Conservation (phyloP, 2,797 vertebrate species). For the Cynodonichthys magdalenae region DNA sequence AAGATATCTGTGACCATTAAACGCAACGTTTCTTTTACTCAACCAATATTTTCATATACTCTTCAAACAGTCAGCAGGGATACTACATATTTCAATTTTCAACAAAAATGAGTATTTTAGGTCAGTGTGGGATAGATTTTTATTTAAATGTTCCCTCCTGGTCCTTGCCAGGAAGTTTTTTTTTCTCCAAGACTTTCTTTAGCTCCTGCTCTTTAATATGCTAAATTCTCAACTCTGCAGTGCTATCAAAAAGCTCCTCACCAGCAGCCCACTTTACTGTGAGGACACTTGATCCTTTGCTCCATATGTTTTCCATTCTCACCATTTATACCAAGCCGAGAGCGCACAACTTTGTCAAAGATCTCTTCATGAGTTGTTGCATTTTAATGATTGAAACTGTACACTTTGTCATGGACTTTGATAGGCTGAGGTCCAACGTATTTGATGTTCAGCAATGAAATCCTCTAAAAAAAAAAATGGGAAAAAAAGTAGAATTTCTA, state of each 20-base stretch:
- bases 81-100: conserved; percentile 6
- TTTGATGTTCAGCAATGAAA: conserved; percentile 14
- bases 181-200: conserved; percentile 9
- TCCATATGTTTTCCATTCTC: conserved; percentile 23
- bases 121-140: conserved; percentile 15
- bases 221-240: conserved; percentile 25
- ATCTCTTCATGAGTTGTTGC: not conserved
- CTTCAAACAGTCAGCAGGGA: conserved; percentile 8
- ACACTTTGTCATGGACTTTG: conserved; percentile 4
- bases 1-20: conserved; percentile 2
- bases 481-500: too few relatives aligned
- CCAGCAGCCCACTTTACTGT: conserved; percentile 7
- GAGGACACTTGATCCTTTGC: conserved; percentile 29
- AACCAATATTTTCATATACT: conserved; percentile 19
- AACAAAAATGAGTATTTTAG: not conserved
- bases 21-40: not conserved
- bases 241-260: conserved; percentile 8
- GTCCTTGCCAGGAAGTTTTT: conserved; percentile 24
- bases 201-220: conserved; percentile 35
- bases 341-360: conserved; percentile 28
- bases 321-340: conserved; percentile 26
- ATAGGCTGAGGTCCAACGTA: not conserved
- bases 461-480: too few relatives aligned
- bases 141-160: conserved; percentile 11
- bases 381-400: not conserved